Percentiles rank a stretch among this genome's conserved stretches.
These are phyloP conservation scores for Suncus etruscus DNA, from an alignment of 2,113 vertebrate genomes.

Conservation along the genomic window DNA sequence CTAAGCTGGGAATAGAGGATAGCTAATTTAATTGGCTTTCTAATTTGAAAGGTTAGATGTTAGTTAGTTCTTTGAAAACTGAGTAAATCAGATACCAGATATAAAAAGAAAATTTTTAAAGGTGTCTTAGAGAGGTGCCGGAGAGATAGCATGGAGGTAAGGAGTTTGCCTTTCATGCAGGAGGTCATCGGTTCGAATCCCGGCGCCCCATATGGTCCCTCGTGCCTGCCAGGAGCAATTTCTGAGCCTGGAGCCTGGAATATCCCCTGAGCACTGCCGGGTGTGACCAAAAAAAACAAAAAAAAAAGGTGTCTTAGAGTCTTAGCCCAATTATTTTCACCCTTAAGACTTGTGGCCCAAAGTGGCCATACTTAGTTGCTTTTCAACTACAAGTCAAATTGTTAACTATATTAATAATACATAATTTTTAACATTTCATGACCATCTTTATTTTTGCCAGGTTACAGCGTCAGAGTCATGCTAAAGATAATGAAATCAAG, in stretches of 20 bases:
- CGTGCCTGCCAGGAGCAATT: too few species aligned
- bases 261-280: too few species aligned
- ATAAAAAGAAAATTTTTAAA: not conserved
- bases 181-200: too few species aligned
- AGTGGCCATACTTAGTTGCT: not conserved
- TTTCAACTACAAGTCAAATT: conserved; percentile 49
- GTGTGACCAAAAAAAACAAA: too few species aligned
- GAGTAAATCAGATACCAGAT: conserved; percentile 11
- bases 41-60: not conserved
- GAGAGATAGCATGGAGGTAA: too few species aligned
- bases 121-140: too few species aligned
- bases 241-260: too few species aligned
- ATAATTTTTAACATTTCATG: conserved; percentile 53
- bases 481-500: conserved; percentile 80
- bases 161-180: too few species aligned
- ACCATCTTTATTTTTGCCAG: conserved; percentile 64
- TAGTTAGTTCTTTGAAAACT: conserved; percentile 12
- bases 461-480: conserved; percentile 71
- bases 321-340: conserved; percentile 45
- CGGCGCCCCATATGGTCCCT: too few species aligned
- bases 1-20: not conserved
- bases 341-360: not conserved
- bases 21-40: conserved; percentile 6
- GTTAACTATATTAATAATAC: conserved; percentile 46
- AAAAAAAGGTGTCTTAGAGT: not conserved